Percentiles rank a stretch among this genome's conserved stretches.
These are phyloP conservation scores for Heliangelus exortis DNA, from an alignment of 2,797 vertebrate species.

Conservation along the genomic window DNA sequence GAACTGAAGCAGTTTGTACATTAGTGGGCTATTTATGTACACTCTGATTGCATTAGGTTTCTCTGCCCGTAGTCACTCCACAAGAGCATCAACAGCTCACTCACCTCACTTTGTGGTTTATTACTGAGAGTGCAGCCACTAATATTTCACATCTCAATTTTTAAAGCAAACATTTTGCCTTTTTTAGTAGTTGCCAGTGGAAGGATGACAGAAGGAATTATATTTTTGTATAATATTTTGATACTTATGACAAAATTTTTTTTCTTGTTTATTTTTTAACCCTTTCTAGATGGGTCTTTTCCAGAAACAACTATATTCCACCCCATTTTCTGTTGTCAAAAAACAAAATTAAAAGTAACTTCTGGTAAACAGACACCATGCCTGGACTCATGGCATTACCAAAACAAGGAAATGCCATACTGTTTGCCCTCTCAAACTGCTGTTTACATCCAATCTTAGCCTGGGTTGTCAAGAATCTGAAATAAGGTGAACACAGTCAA, in stretches of 20 bases:
- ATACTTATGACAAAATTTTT: not conserved
- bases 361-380: not conserved
- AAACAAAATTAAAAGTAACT: not conserved
- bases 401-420: not conserved
- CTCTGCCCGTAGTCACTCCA: not conserved
- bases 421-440: not conserved
- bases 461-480: not conserved
- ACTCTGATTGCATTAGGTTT: not conserved
- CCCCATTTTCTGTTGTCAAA: not conserved
- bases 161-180: not conserved
- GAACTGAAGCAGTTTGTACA: constrained; percentile 10
- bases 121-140: not conserved
- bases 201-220: not conserved
- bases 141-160: not conserved
- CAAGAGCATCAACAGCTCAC: not conserved
- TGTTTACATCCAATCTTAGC: not conserved
- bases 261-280: not conserved
- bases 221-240: not conserved
- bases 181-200: not conserved
- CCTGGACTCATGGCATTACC: not conserved
- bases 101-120: not conserved
- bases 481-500: not conserved
- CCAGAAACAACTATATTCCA: not conserved
- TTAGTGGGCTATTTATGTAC: constrained; percentile 21
- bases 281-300: not conserved